Conservation (phyloP, 2,113 vertebrate genomes). For the Menura novaehollandiae region DNA sequence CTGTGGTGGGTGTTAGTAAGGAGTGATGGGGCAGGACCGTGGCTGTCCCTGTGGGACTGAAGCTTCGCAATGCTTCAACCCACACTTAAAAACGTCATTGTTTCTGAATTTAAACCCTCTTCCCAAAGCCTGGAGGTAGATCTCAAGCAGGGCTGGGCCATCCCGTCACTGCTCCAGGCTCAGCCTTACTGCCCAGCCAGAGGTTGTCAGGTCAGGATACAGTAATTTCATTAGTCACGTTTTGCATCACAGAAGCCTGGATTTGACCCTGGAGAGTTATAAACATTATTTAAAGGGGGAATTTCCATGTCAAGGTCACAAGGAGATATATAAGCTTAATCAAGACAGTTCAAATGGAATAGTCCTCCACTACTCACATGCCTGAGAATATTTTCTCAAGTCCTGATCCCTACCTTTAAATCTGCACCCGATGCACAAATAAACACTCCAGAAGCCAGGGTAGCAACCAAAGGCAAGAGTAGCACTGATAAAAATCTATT, state of each 20-base stretch:
- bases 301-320: conserved; percentile 14
- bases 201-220: background rate
- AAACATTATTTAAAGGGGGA: background rate
- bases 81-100: rapidly evolving
- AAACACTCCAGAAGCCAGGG: background rate
- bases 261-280: conserved; percentile 21
- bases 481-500: background rate
- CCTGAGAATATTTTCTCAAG: background rate
- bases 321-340: background rate
- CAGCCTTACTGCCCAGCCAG: background rate
- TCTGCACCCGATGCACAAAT: background rate
- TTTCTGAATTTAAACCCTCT: background rate
- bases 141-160: background rate
- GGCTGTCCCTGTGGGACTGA: background rate
- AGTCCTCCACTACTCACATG: background rate
- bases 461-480: background rate
- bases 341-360: background rate
- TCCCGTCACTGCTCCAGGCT: background rate
- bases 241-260: conserved; percentile 3
- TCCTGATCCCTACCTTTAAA: background rate
- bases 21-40: background rate
- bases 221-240: background rate
- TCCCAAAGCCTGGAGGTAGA: background rate
- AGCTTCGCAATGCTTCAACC: background rate
- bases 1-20: background rate